Evolutionary conservation across 2,797 vertebrate species (phyloP), one percentile per base, ranked within the genome.

Genomic region (Acanthiza pusilla): DNA sequence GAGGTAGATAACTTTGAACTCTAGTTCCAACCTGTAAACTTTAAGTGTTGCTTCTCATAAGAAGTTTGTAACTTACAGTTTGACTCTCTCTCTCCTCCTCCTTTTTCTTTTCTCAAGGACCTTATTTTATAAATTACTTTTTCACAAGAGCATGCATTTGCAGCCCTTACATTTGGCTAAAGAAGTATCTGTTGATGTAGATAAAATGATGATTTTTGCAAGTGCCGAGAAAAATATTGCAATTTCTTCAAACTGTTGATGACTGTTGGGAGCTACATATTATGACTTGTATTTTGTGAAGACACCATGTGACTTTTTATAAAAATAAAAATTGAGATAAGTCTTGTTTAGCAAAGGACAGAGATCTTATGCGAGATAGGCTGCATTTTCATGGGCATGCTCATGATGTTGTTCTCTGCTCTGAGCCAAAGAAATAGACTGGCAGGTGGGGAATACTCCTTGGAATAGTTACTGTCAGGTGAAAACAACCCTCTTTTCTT

Each of bases 1-100:
- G 0, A 89, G 97, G 84, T 67, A 95, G 68, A 38, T 92, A 89
- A 94, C 96, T 96, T 96, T 95, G 84, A 97, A 89, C 89, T 97
- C 96, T 43, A 87, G 94, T 96, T 96, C 60, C 72, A 96, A 93
- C 95, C 83, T 77, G 92, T 67, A 94, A 81, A 76, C 76, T 83
- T 94, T 72, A 80, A 63, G 36, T 30, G 18, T 48, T 55, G 54
- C 29, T 87, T 92, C 85, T 91, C 57, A 57, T 54, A 61, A 91
- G 48, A 57, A 70, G 40, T n/a, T 86, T 86, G 51, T 87, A 81
- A 74, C 81, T 89, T 85, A 58, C 42, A 82, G 75, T 77, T 72
- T 65, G 54, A 66, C 10, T 65, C 18, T 36, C 16, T 55, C 19
- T 63, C 20, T 94, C 20, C 19, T 40, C 36, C n/a, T 93, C 5